These are phyloP conservation scores for Synergus gifuensis DNA, from an alignment of 2,888 invertebrate genomes.

Conservation along the genomic window DNA sequence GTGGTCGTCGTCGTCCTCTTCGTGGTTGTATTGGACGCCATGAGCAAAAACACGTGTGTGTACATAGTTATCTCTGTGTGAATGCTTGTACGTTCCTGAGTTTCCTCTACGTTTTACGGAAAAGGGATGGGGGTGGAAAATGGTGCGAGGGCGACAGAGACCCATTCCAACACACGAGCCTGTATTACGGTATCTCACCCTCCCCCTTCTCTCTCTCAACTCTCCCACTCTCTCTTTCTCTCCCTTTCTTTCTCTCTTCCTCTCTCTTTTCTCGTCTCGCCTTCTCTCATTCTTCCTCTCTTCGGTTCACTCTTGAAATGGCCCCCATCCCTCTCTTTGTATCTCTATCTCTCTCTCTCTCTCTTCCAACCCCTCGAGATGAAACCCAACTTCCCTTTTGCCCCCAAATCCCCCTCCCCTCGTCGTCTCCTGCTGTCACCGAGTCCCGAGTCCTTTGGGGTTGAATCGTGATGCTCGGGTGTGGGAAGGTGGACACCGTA, in stretches of 20 bases:
- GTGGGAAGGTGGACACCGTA: conserved; percentile 62
- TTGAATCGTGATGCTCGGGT: conserved; percentile 62
- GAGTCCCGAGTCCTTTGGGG: conserved; percentile 69
- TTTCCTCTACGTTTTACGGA: conserved; percentile 45
- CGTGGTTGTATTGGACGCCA: conserved; percentile 68
- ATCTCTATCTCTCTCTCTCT: conserved; percentile 51
- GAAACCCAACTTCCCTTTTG: conserved; percentile 75
- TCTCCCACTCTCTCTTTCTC: conserved; percentile 52
- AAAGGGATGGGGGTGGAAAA: conserved; percentile 47
- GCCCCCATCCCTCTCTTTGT: conserved; percentile 44
- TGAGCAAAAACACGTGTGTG: conserved; percentile 65
- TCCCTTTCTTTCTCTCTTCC: conserved; percentile 7
- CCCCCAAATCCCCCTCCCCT: conserved; percentile 51
- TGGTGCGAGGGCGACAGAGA: conserved; percentile 55
- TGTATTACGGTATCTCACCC: conserved; percentile 70
- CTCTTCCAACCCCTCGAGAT: conserved; percentile 71
- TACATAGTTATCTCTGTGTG: conserved; percentile 49
- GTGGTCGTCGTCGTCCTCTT: conserved; percentile 51
- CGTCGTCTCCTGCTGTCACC: conserved; percentile 56
- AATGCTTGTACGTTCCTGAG: conserved; percentile 49
- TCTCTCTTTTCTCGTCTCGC: conserved; percentile 52
- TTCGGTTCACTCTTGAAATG: neutral
- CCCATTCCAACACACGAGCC: conserved; percentile 74
- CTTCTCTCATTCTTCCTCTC: no score
- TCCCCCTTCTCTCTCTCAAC: neutral